These are phyloP conservation scores for Acyrthosiphon pisum DNA, from an alignment of 1,140 invertebrate species.

Conservation along the genomic window DNA sequence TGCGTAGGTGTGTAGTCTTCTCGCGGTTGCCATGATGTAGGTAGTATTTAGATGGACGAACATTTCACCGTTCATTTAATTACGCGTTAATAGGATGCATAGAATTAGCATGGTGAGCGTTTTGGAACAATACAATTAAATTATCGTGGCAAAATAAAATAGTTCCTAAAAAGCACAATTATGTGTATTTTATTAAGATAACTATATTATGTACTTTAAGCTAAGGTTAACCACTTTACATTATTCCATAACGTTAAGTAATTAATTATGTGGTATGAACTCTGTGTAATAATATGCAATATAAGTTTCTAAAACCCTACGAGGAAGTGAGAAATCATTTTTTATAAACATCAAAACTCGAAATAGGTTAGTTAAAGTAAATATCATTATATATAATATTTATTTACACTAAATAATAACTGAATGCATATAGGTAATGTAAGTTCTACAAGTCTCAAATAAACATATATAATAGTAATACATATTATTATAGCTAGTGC, in stretches of 20 bases:
- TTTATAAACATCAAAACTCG: neutral
- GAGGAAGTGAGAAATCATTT: neutral
- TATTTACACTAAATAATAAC: neutral
- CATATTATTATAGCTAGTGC: neutral
- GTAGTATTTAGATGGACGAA: neutral
- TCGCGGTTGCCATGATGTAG: neutral
- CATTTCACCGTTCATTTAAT: conserved; percentile 27
- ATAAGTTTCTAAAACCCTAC: neutral
- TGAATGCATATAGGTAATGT: neutral
- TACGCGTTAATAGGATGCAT: neutral
- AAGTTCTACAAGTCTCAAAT: neutral
- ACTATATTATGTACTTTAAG: neutral
- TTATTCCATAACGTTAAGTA: neutral
- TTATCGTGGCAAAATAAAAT: neutral
- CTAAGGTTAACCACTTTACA: neutral
- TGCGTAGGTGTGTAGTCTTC: conserved; percentile 40
- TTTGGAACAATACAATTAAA: neutral
- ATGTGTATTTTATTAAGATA: conserved; percentile 5
- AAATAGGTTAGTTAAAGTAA: neutral
- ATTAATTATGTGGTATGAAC: neutral
- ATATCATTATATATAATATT: neutral
- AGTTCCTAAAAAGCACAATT: neutral
- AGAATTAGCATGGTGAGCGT: neutral
- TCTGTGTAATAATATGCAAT: neutral
- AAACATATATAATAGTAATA: neutral